Evolutionary conservation across 2,888 invertebrate genomes (phyloP).

Genomic region (Euplexia lucipara): DNA sequence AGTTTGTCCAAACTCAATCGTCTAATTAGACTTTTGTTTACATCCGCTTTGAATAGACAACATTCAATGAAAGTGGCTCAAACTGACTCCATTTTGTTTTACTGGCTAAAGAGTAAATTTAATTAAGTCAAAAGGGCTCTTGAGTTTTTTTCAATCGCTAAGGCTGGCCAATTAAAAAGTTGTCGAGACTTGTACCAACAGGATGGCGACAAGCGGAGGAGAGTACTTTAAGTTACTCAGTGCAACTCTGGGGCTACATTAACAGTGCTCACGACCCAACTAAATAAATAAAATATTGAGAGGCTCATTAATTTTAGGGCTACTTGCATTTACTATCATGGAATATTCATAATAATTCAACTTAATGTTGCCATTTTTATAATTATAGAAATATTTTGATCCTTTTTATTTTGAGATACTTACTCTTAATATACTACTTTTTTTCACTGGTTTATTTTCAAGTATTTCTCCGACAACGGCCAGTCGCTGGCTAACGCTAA

Average conservation of each 20-base stretch:
- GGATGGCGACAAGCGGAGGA: conserved; percentile 80
- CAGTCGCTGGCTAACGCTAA: no score
- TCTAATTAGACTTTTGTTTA: conserved; percentile 74
- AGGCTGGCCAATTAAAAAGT: conserved; percentile 88
- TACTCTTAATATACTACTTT: no score
- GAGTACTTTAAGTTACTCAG: conserved; percentile 77
- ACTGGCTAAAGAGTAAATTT: conserved; percentile 83
- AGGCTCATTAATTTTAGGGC: not conserved
- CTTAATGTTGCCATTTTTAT: no score
- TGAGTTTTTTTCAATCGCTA: conserved; percentile 84
- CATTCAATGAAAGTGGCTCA: conserved; percentile 74
- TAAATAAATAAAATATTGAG: conserved; percentile 30
- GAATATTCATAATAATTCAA: not conserved
- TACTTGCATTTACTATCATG: not conserved
- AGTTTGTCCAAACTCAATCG: conserved; percentile 69
- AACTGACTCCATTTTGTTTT: conserved; percentile 77
- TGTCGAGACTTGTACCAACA: conserved; percentile 77
- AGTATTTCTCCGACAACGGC: no score
- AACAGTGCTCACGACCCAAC: conserved; percentile 62
- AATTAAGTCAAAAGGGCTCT: conserved; percentile 85
- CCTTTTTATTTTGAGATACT: no score
- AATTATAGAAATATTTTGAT: no score
- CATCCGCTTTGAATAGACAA: conserved; percentile 71
- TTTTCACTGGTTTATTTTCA: no score
- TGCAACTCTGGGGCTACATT: conserved; percentile 73